A percentile compares a stretch with the other conserved stretches of the same genome.
Conservation (phyloP, 2,113 vertebrate genomes). For the Brachionichthys hirsutus region DNA sequence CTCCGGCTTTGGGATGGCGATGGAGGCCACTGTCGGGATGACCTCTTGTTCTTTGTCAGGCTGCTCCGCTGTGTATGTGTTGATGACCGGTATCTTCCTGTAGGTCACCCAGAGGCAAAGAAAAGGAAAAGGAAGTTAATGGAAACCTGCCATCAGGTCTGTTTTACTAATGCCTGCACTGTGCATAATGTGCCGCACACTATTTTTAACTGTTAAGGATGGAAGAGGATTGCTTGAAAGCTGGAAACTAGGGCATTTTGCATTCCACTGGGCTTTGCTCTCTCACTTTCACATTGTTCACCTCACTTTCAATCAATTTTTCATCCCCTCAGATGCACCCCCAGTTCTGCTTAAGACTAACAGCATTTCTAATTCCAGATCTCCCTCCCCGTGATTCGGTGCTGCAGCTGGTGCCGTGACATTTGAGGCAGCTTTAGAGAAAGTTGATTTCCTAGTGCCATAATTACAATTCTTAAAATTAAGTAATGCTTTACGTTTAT, state of each 20-base stretch:
- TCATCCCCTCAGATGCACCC: slow-evolving; percentile 65
- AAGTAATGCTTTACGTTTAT: slow-evolving; percentile 40
- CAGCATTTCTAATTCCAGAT: slow-evolving; percentile 64
- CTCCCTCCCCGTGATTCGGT: slow-evolving; percentile 32
- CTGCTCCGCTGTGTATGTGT: slow-evolving; percentile 69
- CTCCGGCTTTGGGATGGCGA: slow-evolving; percentile 62
- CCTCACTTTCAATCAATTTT: slow-evolving; percentile 73
- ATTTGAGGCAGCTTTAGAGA: slow-evolving; percentile 40
- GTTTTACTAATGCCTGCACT: slow-evolving; percentile 59
- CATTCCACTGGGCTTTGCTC: slow-evolving; percentile 61
- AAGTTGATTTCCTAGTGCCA: slow-evolving; percentile 47
- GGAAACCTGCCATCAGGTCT: slow-evolving; percentile 58
- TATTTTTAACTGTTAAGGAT: slow-evolving; percentile 68
- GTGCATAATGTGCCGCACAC: slow-evolving; percentile 57
- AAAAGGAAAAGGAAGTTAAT: slow-evolving; percentile 28
- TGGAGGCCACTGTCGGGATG: slow-evolving; percentile 70
- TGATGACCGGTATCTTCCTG: slow-evolving; percentile 72
- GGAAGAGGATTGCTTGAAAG: slow-evolving; percentile 55
- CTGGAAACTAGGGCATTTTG: slow-evolving; percentile 59
- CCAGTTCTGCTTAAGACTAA: slow-evolving; percentile 63
- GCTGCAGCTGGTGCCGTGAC: slow-evolving; percentile 51
- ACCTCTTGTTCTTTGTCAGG: slow-evolving; percentile 77
- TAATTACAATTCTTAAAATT: slow-evolving; percentile 44
- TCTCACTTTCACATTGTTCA: slow-evolving; percentile 72
- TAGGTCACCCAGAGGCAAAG: slow-evolving; percentile 15